Conservation (phyloP, 2,113 vertebrate genomes). For the Psammodynastes pulverulentus region DNA sequence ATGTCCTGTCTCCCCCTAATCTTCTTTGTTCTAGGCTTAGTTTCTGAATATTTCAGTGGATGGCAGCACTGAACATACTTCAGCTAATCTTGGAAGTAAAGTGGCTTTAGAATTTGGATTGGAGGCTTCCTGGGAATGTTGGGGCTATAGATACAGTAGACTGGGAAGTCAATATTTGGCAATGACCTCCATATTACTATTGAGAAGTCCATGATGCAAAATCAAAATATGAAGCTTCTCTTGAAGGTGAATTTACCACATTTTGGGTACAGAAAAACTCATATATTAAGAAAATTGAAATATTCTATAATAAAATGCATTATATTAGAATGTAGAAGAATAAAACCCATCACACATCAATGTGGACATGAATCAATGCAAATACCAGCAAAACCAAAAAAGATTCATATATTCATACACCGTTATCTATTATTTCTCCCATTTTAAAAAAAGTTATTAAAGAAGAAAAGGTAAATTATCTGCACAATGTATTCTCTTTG, state of each 20-base stretch:
- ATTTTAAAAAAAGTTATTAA: background rate
- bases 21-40: background rate
- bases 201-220: background rate
- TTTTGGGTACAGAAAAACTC: background rate
- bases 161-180: background rate
- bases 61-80: background rate
- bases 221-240: background rate
- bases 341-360: background rate
- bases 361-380: background rate
- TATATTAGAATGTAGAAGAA: background rate
- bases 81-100: background rate
- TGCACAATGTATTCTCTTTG: background rate
- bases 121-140: background rate
- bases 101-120: background rate
- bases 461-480: background rate
- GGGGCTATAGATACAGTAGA: background rate
- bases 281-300: background rate
- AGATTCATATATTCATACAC: background rate
- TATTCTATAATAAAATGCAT: background rate
- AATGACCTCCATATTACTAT: background rate
- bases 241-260: background rate
- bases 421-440: background rate
- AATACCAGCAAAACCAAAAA: background rate
- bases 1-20: background rate
- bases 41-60: background rate